Evolutionary conservation across 2,888 invertebrate species (phyloP), one percentile per base, ranked within the genome.

Genomic region (Tupiocoris notatus): DNA sequence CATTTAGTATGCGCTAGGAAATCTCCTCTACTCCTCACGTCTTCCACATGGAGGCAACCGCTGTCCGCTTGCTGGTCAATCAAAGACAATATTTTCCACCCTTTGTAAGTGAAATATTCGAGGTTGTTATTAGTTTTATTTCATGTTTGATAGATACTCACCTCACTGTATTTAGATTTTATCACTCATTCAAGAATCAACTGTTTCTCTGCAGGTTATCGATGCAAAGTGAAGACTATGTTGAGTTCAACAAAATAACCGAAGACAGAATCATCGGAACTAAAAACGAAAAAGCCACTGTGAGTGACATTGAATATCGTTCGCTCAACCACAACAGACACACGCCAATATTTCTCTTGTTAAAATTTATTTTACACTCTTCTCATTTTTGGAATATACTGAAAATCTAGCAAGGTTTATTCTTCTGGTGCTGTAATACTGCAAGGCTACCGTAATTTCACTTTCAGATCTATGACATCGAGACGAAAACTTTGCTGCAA

Each of bases 181-280:
- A n/a, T n/a, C n/a, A n/a, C n/a, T n/a, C n/a, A n/a, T n/a, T n/a
- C n/a, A n/a, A n/a, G n/a, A 39, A 39, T 7, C 39, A 39, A 39
- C 6, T 39, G 39, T 39, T 39, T 39, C 39, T 39, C 39, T 84
- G 80, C 83, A 92, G 92, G 81, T 87, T 89, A 81, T 87, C 90
- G 25, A 88, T 96, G 80, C 90, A 92, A 81, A 91, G 92, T 79
- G 95, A 97, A 80, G 93, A 94, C 81, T 93, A 96, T 83, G 92
- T 94, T 39, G 96, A 97, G 83, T 97, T 97, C 84, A 93, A 93
- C 80, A 95, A 96, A 84, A 85, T 90, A 79, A 85, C 88, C 0
- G 94, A 96, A 84, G 95, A 96, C 81, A 88, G 91, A 79, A 89
- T 97, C 75, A 89, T 98, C 70, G 97, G 96, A 77, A 98, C 98